phyloP scores from a whole-genome alignment of 2,113 vertebrate genomes.

The Bothrops jararaca region DNA sequence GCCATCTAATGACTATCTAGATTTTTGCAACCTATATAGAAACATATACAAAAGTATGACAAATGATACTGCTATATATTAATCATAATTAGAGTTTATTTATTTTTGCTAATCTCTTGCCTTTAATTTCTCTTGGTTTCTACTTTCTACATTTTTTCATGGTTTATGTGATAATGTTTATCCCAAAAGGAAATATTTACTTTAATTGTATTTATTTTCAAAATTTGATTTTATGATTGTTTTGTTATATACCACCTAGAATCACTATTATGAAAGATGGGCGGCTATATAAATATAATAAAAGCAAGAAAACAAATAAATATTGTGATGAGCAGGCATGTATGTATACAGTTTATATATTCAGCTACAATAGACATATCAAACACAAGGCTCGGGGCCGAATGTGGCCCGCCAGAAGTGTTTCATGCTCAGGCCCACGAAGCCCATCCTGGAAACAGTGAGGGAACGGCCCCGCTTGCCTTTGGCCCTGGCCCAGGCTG shows the following conservation, averaged over 20 bases:
- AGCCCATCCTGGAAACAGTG: too few species aligned
- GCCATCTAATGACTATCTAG: not conserved
- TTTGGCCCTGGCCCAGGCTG: too few species aligned
- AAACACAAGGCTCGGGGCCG: too few species aligned
- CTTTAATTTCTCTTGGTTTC: not conserved
- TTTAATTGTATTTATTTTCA: not conserved
- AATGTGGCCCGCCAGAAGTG: too few species aligned
- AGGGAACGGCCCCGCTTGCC: too few species aligned
- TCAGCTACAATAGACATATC: not conserved
- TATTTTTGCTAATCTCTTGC: not conserved
- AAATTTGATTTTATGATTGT: not conserved
- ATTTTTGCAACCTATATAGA: not conserved
- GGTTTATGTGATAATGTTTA: not conserved
- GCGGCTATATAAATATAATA: not conserved
- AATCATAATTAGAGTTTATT: not conserved
- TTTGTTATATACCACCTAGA: not conserved
- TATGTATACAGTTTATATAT: not conserved
- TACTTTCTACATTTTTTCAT: not conserved
- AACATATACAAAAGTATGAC: not conserved
- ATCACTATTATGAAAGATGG: not conserved
- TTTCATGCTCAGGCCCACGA: too few species aligned
- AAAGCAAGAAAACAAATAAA: not conserved
- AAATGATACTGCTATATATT: not conserved
- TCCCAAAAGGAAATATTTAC: not conserved
- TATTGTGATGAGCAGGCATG: not conserved